A percentile compares a stretch with the other conserved stretches of the same genome.
Conservation (phyloP, 2,113 vertebrate genomes). For the Siniperca chuatsi region DNA sequence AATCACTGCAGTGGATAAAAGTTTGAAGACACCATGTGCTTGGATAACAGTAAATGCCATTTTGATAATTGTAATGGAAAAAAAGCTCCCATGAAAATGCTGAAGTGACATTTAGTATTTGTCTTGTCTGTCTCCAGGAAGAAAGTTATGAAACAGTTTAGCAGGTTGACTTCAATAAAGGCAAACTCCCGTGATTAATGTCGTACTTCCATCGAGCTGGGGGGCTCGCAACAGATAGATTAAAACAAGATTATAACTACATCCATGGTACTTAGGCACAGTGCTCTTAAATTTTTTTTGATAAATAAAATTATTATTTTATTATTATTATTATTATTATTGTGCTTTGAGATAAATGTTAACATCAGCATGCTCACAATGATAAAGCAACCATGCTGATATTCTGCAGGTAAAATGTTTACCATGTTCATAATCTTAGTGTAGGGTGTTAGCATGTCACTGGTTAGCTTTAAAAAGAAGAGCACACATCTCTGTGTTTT, state of each 20-base stretch:
- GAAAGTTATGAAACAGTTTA: slow-evolving; percentile 11
- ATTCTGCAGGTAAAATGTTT: too few species aligned
- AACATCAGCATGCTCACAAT: background rate
- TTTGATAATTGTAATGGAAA: slow-evolving; percentile 27
- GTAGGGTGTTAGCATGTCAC: background rate
- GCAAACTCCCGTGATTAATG: slow-evolving; percentile 1
- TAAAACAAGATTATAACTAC: background rate
- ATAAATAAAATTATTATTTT: background rate
- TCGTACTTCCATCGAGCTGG: slow-evolving; percentile 9
- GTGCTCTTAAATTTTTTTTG: background rate
- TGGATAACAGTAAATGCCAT: slow-evolving; percentile 24
- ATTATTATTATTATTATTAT: background rate
- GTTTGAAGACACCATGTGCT: background rate
- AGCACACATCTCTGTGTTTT: slow-evolving; percentile 10
- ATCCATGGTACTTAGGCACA: background rate
- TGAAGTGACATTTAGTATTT: slow-evolving; percentile 30
- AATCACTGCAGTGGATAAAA: background rate
- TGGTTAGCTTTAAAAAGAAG: slow-evolving; percentile 27
- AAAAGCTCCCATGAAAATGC: slow-evolving; percentile 15
- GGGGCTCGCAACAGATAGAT: slow-evolving; percentile 1
- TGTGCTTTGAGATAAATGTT: background rate
- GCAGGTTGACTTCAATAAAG: slow-evolving; percentile 14
- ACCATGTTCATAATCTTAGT: too few species aligned
- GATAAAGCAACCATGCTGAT: too few species aligned
- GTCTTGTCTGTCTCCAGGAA: slow-evolving; percentile 11